These are phyloP conservation scores for Scaptomyza montana DNA, from an alignment of 1,140 invertebrate genomes.

Conservation along the genomic window DNA sequence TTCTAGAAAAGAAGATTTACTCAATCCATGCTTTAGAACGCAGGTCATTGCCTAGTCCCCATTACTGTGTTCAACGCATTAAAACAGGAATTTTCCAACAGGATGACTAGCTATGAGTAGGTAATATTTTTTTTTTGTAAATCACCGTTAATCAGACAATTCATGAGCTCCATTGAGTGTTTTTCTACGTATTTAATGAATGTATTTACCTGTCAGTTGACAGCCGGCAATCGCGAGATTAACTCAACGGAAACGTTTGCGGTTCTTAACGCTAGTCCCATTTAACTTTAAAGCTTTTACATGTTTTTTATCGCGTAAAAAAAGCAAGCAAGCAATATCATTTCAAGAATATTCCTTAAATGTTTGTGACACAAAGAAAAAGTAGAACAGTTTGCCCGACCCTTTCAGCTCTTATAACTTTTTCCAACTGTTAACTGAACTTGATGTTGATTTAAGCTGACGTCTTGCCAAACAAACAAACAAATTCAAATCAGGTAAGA, in stretches of 20 bases:
- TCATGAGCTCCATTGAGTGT: constrained; percentile 3
- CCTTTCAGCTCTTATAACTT: neutral
- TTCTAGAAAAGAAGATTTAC: too few relatives aligned
- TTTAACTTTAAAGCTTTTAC: neutral
- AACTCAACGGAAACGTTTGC: neutral
- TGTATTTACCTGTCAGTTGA: neutral
- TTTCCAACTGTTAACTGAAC: neutral
- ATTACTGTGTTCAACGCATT: neutral
- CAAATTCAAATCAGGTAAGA: neutral
- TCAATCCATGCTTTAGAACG: neutral
- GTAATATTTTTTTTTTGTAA: neutral
- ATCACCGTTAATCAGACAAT: neutral
- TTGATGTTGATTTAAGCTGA: neutral
- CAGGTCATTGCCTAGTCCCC: neutral
- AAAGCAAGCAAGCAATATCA: too few relatives aligned
- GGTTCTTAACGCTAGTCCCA: neutral
- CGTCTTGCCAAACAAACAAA: neutral
- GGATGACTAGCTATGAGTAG: neutral
- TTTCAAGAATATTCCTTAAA: too few relatives aligned
- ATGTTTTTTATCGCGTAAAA: neutral
- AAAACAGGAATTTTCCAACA: neutral
- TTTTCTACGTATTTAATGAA: neutral
- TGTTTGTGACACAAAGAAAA: neutral
- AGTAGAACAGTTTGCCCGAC: neutral
- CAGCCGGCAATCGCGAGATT: neutral